Conservation (phyloP, 2,113 vertebrate species). For the Chloropsis cyanopogon region DNA sequence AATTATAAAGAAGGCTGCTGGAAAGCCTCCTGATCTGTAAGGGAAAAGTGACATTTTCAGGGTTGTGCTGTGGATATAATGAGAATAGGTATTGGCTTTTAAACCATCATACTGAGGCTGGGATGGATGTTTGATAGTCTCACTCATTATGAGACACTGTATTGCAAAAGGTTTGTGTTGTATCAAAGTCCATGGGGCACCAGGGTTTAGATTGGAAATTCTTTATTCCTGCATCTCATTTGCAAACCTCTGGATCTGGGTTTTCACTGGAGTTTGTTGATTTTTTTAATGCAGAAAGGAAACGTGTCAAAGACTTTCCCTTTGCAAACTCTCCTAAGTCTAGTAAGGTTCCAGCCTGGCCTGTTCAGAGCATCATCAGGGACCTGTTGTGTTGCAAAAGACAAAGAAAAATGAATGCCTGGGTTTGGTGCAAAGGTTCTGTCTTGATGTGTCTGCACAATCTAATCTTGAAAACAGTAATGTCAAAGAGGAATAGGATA, state of each 20-base stretch:
- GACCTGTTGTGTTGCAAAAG: not conserved
- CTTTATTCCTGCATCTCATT: not conserved
- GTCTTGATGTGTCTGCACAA: not conserved
- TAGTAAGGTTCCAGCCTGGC: not conserved
- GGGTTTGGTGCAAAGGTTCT: not conserved
- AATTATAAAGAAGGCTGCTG: constrained; percentile 17
- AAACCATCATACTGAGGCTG: not conserved
- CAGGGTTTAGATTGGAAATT: not conserved
- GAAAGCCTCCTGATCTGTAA: constrained; percentile 9
- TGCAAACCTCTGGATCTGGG: not conserved
- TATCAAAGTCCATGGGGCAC: not conserved
- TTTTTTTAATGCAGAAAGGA: not conserved
- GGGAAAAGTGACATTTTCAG: constrained; percentile 29
- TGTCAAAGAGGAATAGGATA: not conserved
- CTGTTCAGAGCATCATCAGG: not conserved
- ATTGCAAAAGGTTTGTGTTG: not conserved
- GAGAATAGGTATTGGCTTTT: constrained; percentile 8
- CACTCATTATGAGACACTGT: not conserved
- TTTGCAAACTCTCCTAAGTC: not conserved
- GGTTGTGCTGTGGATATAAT: not conserved
- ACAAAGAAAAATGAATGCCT: not conserved
- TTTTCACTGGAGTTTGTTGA: not conserved
- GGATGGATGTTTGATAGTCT: not conserved
- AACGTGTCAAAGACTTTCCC: not conserved
- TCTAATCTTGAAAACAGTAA: not conserved